Percentiles rank a stretch among this genome's conserved stretches.
phyloP scores from a whole-genome alignment of 2,797 vertebrate genomes.

The Diplodus puntazzo region DNA sequence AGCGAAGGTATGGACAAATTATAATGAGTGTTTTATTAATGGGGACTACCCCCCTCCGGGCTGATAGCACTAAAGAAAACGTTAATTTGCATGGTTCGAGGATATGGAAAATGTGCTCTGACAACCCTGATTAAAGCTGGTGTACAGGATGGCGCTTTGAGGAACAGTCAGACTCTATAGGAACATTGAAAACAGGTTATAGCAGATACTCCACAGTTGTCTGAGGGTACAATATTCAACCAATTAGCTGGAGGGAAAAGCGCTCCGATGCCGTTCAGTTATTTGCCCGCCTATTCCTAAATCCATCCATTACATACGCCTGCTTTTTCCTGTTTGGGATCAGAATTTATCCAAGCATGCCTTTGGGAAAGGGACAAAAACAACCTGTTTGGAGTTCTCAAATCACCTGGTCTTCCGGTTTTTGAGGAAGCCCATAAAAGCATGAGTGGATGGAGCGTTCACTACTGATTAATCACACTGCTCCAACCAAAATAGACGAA shows the following conservation, averaged over 20 bases:
- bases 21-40: conserved; percentile 72
- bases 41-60: conserved; percentile 49
- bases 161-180: conserved; percentile 32
- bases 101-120: conserved; percentile 69
- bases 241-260: conserved; percentile 6
- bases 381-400: neutral
- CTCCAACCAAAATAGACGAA: neutral
- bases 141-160: conserved; percentile 40
- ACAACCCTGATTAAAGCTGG: conserved; percentile 60
- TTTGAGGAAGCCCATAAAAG: conserved; percentile 7
- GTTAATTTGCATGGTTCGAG: conserved; percentile 75
- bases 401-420: neutral
- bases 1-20: conserved; percentile 68
- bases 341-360: neutral
- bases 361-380: neutral
- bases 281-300: conserved; percentile 7
- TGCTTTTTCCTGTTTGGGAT: conserved; percentile 9
- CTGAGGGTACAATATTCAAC: conserved; percentile 1
- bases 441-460: neutral
- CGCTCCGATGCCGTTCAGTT: neutral
- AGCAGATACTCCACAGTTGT: neutral
- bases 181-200: conserved; percentile 37
- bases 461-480: neutral
- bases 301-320: neutral
- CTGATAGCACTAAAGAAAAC: conserved; percentile 60